Evolutionary conservation across 2,888 invertebrate genomes (phyloP).

Genomic region (Thecocarcelia acutangulata): DNA sequence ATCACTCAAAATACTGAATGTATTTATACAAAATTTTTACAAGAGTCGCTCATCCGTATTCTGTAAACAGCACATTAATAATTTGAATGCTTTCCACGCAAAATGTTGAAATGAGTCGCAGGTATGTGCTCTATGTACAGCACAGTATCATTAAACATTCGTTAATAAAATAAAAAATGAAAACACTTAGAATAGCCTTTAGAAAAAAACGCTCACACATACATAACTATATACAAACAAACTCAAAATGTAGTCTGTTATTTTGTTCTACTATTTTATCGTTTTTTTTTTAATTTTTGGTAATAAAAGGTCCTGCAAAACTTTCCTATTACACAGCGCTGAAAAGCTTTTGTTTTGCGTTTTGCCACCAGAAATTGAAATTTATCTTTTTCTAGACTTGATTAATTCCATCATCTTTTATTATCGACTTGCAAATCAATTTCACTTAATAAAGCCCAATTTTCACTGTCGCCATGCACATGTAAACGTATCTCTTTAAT

Average conservation of each 20-base stretch:
- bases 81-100: too few relatives aligned
- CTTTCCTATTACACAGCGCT: constrained; percentile 41
- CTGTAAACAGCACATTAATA: too few relatives aligned
- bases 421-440: constrained; percentile 83
- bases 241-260: background rate
- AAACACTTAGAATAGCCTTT: constrained; percentile 55
- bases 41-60: too few relatives aligned
- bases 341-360: constrained; percentile 20
- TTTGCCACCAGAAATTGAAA: background rate
- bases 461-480: constrained; percentile 89
- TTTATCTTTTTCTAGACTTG: background rate
- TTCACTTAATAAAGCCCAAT: constrained; percentile 96
- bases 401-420: constrained; percentile 66
- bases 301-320: constrained; percentile 49
- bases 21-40: too few relatives aligned
- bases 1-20: too few relatives aligned
- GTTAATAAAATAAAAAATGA: constrained; percentile 32
- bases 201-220: constrained; percentile 3
- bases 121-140: too few relatives aligned
- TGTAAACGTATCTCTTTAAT: constrained; percentile 88
- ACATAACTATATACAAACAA: constrained; percentile 13
- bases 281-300: constrained; percentile 25
- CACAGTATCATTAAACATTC: constrained; percentile 43
- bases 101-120: too few relatives aligned
- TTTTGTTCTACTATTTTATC: constrained; percentile 8